phyloP scores from a whole-genome alignment of 1,140 invertebrate species.

The Aphelenchoides besseyi region DNA sequence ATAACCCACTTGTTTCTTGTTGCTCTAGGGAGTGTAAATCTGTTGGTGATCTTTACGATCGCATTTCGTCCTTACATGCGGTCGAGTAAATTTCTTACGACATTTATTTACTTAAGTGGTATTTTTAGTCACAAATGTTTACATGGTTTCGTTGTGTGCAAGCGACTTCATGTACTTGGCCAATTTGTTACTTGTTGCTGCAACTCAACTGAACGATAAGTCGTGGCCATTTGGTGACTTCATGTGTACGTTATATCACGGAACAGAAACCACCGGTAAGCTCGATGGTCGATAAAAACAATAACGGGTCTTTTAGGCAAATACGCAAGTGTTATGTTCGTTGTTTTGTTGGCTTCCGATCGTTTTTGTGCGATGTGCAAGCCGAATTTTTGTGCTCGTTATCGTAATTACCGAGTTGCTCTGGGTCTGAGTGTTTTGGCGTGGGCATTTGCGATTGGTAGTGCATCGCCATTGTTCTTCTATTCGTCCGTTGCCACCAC shows the following conservation, averaged over 20 bases:
- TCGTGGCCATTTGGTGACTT: constrained; percentile 58
- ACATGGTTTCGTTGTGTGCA: constrained; percentile 58
- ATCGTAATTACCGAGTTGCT: constrained; percentile 56
- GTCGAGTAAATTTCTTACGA: constrained; percentile 61
- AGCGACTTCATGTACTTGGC: constrained; percentile 60
- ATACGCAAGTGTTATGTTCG: constrained; percentile 62
- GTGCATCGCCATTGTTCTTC: constrained; percentile 53
- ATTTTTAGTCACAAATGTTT: constrained; percentile 52
- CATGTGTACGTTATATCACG: constrained; percentile 59
- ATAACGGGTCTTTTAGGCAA: constrained; percentile 45
- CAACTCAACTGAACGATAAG: constrained; percentile 61
- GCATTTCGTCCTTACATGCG: constrained; percentile 57
- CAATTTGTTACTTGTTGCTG: constrained; percentile 58
- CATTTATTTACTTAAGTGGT: constrained; percentile 35
- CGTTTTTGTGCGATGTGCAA: constrained; percentile 61
- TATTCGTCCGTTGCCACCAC: constrained; percentile 45
- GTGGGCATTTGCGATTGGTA: constrained; percentile 50
- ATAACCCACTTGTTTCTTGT: constrained; percentile 59
- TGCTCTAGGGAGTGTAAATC: constrained; percentile 52
- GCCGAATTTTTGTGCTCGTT: constrained; percentile 49
- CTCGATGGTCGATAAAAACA: constrained; percentile 12
- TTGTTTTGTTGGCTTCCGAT: constrained; percentile 58
- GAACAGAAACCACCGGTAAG: constrained; percentile 54
- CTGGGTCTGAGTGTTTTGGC: constrained; percentile 47
- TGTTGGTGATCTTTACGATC: constrained; percentile 57